These are phyloP conservation scores for Calvadosia cruxmelitensis DNA, from an alignment of 30 jellyfish, hydroid and myxozoan genomes.

Conservation along the genomic window DNA sequence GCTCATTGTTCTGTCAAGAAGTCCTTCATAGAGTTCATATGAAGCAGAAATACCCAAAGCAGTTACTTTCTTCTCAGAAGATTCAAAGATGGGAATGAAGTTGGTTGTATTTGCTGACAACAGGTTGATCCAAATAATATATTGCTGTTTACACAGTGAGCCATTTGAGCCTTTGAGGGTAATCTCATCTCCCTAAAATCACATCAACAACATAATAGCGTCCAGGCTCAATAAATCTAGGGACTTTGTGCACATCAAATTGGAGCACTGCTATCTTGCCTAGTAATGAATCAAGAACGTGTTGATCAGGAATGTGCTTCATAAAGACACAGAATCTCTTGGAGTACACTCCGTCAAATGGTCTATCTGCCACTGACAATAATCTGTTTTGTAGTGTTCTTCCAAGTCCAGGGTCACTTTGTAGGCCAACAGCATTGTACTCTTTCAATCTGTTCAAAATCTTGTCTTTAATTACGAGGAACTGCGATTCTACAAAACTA, in stretches of 20 bases:
- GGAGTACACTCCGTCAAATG: slow-evolving; percentile 11
- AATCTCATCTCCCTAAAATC: too few relatives aligned
- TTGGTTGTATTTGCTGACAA: background rate
- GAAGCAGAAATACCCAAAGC: slow-evolving; percentile 11
- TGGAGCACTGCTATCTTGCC: background rate
- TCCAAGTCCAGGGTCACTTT: slow-evolving; percentile 1
- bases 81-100: slow-evolving; percentile 15
- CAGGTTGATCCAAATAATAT: slow-evolving; percentile 8
- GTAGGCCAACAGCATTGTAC: slow-evolving; percentile 8
- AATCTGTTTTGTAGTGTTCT: slow-evolving; percentile 13
- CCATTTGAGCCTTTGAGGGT: too few relatives aligned
- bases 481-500: slow-evolving; percentile 12
- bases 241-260: background rate
- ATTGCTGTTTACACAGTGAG: slow-evolving; percentile 27
- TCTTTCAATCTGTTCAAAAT: slow-evolving; percentile 8
- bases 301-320: background rate
- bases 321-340: background rate
- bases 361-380: slow-evolving; percentile 12
- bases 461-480: slow-evolving; percentile 14
- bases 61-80: slow-evolving; percentile 8
- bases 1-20: slow-evolving; percentile 2
- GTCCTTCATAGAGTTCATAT: slow-evolving; percentile 11
- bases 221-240: background rate
- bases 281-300: background rate
- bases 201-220: background rate